Conservation (phyloP, 2,888 invertebrate species). For the Perdita meconis region DNA sequence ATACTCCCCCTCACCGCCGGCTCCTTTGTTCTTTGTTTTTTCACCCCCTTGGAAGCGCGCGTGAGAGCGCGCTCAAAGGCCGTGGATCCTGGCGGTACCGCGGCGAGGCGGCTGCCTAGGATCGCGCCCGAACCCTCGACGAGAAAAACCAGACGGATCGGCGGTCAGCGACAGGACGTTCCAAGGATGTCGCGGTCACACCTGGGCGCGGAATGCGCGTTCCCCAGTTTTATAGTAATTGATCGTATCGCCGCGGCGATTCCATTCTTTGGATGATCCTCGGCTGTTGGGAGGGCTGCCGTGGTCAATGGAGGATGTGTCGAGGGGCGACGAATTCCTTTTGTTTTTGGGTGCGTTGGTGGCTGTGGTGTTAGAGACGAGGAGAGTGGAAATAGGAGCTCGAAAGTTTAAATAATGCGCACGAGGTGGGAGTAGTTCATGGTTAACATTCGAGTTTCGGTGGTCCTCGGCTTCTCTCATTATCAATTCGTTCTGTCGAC, state of each 20-base stretch:
- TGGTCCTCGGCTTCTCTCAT: too few species aligned
- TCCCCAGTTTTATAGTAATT: constrained; percentile 57
- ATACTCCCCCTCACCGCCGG: constrained; percentile 67
- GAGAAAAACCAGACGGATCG: constrained; percentile 65
- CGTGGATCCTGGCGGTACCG: constrained; percentile 61
- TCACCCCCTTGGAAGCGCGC: constrained; percentile 47
- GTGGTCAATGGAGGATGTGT: constrained; percentile 36
- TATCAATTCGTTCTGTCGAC: too few species aligned
- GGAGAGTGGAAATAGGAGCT: too few species aligned
- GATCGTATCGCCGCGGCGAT: constrained; percentile 46
- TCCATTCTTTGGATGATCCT: constrained; percentile 32
- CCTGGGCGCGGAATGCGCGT: constrained; percentile 70
- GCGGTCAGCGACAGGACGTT: constrained; percentile 71
- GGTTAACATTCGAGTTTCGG: too few species aligned
- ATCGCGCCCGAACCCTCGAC: constrained; percentile 62
- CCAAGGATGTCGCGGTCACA: constrained; percentile 79
- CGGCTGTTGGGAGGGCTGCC: neutral
- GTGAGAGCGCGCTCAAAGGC: constrained; percentile 76
- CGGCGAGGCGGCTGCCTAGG: constrained; percentile 70
- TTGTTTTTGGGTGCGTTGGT: neutral
- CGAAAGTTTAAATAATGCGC: too few species aligned
- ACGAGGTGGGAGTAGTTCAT: too few species aligned
- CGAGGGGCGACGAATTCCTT: neutral
- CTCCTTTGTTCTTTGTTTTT: constrained; percentile 16
- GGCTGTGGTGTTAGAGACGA: too few species aligned